Base-by-base conservation (phyloP, 2,797 vertebrate species). In the Orientallactaga sibirica region DNA sequence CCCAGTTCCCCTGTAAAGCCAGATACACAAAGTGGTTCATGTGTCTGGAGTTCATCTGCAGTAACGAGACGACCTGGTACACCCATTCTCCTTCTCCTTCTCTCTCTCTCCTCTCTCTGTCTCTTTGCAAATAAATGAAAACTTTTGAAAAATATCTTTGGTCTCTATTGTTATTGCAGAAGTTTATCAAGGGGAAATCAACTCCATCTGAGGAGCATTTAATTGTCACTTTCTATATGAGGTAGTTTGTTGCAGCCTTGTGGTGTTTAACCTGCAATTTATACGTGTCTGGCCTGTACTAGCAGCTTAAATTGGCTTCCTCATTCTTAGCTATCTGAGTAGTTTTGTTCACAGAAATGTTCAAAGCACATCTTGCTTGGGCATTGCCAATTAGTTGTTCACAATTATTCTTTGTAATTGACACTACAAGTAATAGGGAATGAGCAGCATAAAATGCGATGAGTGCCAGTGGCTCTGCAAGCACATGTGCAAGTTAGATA, bases 241-340 rank as follows among this genome's bases (percentile, higher is more conserved):
- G 2, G 7, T 2, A 14, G 64, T 19, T 48, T 18, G 6, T 9
- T 24, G 6, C 3, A 24, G 18, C 16, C 27, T 2, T n/a, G 1
- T 14, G 22, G 20, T 4, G 43, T 58, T 29, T 27, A 61, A 48
- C 52, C 64, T 41, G 9, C 64, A 64, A 2, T 37, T 84, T 48
- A 48, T 18, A 62, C 7, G 1, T 12, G 29, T 19, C 3, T 90
- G 1, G 66, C 24, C 9, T 55, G 29, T 33, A 16, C 37, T 27
- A 25, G 4, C 25, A 22, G 18, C 2, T 25, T 76, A 25, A 61
- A 10, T 20, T 10, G 29, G 15, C 20, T 33, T 66, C 27, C 62
- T 85, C 74, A 62, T 41, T 86, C 25, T 70, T 70, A 58, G 18
- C 10, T 11, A 41, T 27, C 20, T 83, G 43, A 48, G 14, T 75